Evolutionary conservation across 2,113 vertebrate genomes (phyloP).

Genomic region (Lamprotornis superbus): DNA sequence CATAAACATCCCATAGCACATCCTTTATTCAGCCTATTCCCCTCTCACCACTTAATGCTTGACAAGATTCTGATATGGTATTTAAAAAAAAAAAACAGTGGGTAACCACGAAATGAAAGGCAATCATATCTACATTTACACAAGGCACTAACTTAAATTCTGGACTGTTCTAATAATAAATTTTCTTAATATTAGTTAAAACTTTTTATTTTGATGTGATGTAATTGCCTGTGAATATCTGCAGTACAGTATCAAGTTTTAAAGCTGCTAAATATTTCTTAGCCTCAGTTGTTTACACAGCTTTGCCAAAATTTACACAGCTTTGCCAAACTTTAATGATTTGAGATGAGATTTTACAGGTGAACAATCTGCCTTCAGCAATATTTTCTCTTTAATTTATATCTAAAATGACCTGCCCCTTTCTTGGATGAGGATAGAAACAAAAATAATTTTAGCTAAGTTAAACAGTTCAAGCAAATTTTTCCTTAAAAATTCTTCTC

Average conservation of each 20-base stretch:
- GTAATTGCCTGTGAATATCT: neutral
- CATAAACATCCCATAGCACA: constrained; percentile 1
- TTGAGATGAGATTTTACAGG: constrained; percentile 53
- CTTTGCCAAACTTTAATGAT: constrained; percentile 39
- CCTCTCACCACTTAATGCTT: neutral
- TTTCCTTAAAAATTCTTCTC: neutral
- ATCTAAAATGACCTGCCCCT: neutral
- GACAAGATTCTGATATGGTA: neutral
- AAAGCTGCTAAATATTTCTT: neutral
- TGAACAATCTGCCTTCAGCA: constrained; percentile 2
- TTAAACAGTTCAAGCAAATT: neutral
- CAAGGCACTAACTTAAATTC: neutral
- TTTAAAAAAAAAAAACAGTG: neutral
- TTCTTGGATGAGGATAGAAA: neutral
- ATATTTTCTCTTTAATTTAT: constrained; percentile 6
- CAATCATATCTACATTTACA: neutral
- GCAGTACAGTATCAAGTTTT: neutral
- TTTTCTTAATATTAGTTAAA: neutral
- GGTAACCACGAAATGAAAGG: neutral
- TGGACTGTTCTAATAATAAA: neutral
- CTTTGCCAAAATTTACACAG: constrained; percentile 23
- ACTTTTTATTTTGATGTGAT: neutral
- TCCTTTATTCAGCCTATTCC: neutral
- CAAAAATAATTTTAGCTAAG: neutral
- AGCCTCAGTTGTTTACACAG: neutral